Conservation (phyloP, 92 coral and sea anemone genomes). For the Palythoa caribaeorum region DNA sequence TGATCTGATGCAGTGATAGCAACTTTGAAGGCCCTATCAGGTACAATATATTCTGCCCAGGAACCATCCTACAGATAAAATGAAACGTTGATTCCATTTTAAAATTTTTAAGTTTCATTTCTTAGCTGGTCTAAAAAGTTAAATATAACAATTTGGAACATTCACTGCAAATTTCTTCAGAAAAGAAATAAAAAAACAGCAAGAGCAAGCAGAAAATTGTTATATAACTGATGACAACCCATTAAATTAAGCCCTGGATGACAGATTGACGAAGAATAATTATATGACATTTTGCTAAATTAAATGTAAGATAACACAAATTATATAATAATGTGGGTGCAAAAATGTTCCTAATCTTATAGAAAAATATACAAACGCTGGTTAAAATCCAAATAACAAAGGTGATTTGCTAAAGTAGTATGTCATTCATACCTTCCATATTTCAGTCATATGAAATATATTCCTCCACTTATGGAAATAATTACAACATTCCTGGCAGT, state of each 20-base stretch:
- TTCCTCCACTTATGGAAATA: conserved; percentile 19
- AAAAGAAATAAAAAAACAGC: conserved; percentile 8
- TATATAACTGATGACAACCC: background rate
- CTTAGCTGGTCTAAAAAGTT: background rate
- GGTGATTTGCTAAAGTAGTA: background rate
- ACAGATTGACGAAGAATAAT: background rate
- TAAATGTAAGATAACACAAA: conserved; percentile 4
- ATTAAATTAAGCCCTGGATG: background rate
- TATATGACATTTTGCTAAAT: background rate
- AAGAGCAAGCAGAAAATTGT: conserved; percentile 14
- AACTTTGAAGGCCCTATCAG: conserved; percentile 23
- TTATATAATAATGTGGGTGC: background rate
- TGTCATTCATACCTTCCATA: background rate
- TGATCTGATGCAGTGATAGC: background rate
- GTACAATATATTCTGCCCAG: conserved; percentile 28
- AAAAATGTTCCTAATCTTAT: background rate
- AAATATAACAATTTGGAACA: background rate
- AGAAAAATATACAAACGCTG: background rate
- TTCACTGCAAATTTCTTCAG: conserved; percentile 1
- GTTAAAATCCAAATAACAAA: background rate
- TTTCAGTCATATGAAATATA: conserved; percentile 25
- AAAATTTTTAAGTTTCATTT: background rate
- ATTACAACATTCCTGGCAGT: conserved; percentile 26
- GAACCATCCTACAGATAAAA: conserved; percentile 14
- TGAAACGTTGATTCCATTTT: background rate